Conservation (phyloP, 1,140 invertebrate species). For the Littorina saxatilis region DNA sequence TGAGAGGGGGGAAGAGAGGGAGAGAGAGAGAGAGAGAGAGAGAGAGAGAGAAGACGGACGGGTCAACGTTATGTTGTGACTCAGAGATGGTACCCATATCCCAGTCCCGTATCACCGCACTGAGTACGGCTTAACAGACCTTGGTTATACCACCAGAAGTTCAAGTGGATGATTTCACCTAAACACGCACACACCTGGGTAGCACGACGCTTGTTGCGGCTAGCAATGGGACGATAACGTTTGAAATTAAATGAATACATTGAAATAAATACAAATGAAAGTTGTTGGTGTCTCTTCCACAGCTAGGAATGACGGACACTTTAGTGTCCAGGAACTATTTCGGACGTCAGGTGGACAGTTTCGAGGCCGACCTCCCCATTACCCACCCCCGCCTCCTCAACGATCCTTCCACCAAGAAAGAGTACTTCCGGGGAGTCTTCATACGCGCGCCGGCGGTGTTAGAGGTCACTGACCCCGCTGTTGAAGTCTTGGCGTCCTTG, state of each 20-base stretch:
- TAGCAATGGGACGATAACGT: no score
- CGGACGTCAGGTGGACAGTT: constrained; percentile 68
- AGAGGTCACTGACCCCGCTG: constrained; percentile 44
- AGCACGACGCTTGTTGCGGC: no score
- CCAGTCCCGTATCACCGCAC: no score
- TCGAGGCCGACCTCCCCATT: constrained; percentile 61
- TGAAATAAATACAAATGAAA: no score
- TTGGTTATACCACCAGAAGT: no score
- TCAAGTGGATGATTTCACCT: no score
- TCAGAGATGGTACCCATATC: constrained; percentile 4
- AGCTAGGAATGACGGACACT: constrained; percentile 65
- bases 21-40: constrained; percentile 11
- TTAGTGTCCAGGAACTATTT: constrained; percentile 66
- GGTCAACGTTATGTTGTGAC: neutral
- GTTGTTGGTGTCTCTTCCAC: no score
- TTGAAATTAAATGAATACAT: no score
- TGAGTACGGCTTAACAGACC: no score
- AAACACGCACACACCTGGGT: no score
- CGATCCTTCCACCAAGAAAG: neutral
- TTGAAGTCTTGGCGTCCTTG: constrained; percentile 59
- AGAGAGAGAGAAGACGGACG: constrained; percentile 6
- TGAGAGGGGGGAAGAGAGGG: constrained; percentile 7
- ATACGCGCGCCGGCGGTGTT: constrained; percentile 68
- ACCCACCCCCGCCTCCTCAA: constrained; percentile 39
- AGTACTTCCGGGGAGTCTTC: constrained; percentile 62